Conservation (phyloP, 2,797 vertebrate genomes). For the Lithobates sylvaticus region DNA sequence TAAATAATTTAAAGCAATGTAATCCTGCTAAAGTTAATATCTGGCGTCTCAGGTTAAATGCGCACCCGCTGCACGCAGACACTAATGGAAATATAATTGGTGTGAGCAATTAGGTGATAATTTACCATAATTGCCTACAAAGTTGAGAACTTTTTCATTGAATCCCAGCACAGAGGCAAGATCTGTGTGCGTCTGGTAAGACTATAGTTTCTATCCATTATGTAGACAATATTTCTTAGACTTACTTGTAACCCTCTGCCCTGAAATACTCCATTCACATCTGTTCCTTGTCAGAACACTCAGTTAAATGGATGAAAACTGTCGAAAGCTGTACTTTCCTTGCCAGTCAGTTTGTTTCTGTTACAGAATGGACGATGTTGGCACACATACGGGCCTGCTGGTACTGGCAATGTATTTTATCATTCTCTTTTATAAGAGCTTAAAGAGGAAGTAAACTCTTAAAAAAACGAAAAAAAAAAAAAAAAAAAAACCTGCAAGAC, state of each 20-base stretch:
- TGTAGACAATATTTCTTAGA: constrained; percentile 32
- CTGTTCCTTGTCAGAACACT: constrained; percentile 48
- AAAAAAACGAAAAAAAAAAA: no score
- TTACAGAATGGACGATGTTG: constrained; percentile 20
- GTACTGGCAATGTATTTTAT: background rate
- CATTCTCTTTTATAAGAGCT: background rate
- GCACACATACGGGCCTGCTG: background rate
- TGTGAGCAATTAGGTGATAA: constrained; percentile 66
- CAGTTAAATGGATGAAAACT: constrained; percentile 46
- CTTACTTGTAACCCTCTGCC: constrained; percentile 26
- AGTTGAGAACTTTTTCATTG: constrained; percentile 60
- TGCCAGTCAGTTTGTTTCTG: constrained; percentile 23
- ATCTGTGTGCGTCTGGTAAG: constrained; percentile 6
- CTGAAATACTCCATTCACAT: constrained; percentile 36
- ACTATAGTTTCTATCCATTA: constrained; percentile 16
- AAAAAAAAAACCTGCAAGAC: no score
- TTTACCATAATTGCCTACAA: constrained; percentile 60
- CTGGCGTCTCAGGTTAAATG: constrained; percentile 60
- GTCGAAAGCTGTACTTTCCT: constrained; percentile 5
- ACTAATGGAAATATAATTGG: constrained; percentile 68
- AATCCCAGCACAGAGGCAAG: constrained; percentile 50
- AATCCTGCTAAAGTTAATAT: constrained; percentile 43
- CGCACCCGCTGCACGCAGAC: constrained; percentile 24
- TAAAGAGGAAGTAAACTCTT: no score
- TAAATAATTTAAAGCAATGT: constrained; percentile 41